Base-by-base conservation (phyloP, 2,797 vertebrate species). In the Enteromius treurensis region DNA sequence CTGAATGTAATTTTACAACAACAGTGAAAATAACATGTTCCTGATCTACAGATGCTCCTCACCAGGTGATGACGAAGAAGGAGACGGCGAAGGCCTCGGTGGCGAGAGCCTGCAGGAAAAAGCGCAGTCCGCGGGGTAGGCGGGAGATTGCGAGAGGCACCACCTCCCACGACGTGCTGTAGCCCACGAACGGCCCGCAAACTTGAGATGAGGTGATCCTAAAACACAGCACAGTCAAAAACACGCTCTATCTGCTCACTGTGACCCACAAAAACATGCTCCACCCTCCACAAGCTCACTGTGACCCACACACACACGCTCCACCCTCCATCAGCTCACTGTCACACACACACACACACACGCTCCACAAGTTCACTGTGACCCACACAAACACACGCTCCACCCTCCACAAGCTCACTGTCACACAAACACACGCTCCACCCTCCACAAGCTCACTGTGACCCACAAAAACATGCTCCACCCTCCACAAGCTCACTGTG, bases 11-110 rank as follows among this genome's bases (percentile, higher is more conserved):
- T 32, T 32, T 32, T 32, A 32, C 3, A 32, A 32, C 32, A 32
- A 32, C 32, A 32, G 32, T 32, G 1, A 32, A 32, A 32, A 32
- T 32, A 32, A 32, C 32, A 32, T 37, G 37, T 40, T 40, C 37
- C 37, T 40, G 67, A 53, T 21, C 49, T 21, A 21, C 6, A 1
- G 80, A 75, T 64, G 55, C 0, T 60, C 8, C 26, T 47, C 3
- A 99, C 98, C 97, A 97, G 17, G 95, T 90, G 21, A 98, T 85
- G 67, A 99, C 93, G 90, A 99, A 97, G 91, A 97, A 95, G 76
- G 96, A 96, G 17, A 98, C 96, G 0, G 96, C 97, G 8, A 97
- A 97, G 23, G 96, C 95, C 93, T 99, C 97, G 0, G 97, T 98
- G 0, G 94, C 93, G 40, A 99, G 40, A 2, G 92, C 85, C 0